Evolutionary conservation across 2,888 invertebrate genomes (phyloP), one percentile per base, ranked within the genome.

Genomic region (Lasioglossum villosulum): DNA sequence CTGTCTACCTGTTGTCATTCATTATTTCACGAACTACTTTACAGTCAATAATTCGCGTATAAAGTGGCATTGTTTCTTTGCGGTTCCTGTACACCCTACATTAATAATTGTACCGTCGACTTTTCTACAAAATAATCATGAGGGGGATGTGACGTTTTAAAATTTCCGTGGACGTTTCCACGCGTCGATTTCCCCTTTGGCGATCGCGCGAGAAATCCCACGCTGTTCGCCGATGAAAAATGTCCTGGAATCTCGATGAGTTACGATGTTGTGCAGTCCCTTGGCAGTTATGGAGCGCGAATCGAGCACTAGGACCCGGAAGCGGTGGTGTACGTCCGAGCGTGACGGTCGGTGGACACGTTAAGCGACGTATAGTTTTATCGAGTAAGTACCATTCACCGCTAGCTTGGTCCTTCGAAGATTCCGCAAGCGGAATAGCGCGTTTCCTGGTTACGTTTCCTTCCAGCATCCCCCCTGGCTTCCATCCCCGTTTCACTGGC

Each of bases 381-480:
- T 48, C 34, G 42, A 68, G 80, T 39, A 70, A 70, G 70, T 70
- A 70, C 70, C 70, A 39, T 39, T 70, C 70, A 37, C 39, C n/a
- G 39, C 39, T 12, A 77, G 80, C 80, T 81, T 87, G 86, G 86
- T 88, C 88, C 90, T 91, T 87, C 79, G 87, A 80, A 87, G 88
- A 87, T 88, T 87, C 88, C 85, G 89, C 63, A 30, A 30, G 19
- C 30, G 30, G 87, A 91, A 89, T 89, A 90, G 89, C 89, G 89
- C 92, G 90, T 91, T 91, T 91, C 90, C 92, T 87, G 90, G 86
- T 89, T 86, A 84, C 89, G 86, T 88, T 83, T 86, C 77, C 88
- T 79, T 75, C 83, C 87, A 68, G 66, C 34, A 23, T 34, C 34
- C 34, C 59, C 66, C 14, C 79, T 72, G n/a, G 8, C 10, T 30